These are phyloP conservation scores for Doris montereyensis DNA, from an alignment of 2,888 invertebrate genomes.

Conservation along the genomic window DNA sequence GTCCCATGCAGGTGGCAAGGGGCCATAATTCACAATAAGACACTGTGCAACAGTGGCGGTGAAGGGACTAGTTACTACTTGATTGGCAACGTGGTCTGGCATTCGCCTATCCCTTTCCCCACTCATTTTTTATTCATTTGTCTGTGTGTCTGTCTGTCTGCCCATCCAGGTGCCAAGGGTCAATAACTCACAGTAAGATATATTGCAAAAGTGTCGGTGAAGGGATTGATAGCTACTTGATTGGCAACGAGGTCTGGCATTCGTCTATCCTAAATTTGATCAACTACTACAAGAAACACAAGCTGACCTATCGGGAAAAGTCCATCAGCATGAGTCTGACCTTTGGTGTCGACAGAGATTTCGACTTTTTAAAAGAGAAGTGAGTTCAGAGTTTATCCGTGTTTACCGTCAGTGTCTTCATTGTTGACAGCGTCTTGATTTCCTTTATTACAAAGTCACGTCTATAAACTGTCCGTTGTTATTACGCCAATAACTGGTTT, in stretches of 20 bases:
- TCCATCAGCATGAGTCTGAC: slow-evolving; percentile 35
- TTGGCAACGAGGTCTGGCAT: slow-evolving; percentile 89
- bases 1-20: slow-evolving; percentile 81
- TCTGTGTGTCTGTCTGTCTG: no score
- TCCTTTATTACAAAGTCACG: no score
- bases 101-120: slow-evolving; percentile 91
- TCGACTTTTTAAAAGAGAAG: slow-evolving; percentile 36
- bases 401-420: neutral
- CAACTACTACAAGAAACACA: slow-evolving; percentile 88
- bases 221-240: slow-evolving; percentile 87
- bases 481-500: no score
- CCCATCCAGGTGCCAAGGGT: slow-evolving; percentile 78
- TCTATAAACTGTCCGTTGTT: no score
- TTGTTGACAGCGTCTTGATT: no score
- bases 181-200: slow-evolving; percentile 93
- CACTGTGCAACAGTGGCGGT: slow-evolving; percentile 84
- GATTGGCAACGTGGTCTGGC: slow-evolving; percentile 88
- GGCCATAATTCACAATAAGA: slow-evolving; percentile 91
- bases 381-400: slow-evolving; percentile 16
- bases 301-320: slow-evolving; percentile 75
- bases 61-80: slow-evolving; percentile 90
- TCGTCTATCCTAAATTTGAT: slow-evolving; percentile 93
- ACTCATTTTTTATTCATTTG: no score
- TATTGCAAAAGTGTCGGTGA: slow-evolving; percentile 87
- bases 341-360: slow-evolving; percentile 38